Percentiles rank a stretch among this genome's conserved stretches.
Evolutionary conservation across 2,888 invertebrate species (phyloP).

Genomic region (Agrilus mali): DNA sequence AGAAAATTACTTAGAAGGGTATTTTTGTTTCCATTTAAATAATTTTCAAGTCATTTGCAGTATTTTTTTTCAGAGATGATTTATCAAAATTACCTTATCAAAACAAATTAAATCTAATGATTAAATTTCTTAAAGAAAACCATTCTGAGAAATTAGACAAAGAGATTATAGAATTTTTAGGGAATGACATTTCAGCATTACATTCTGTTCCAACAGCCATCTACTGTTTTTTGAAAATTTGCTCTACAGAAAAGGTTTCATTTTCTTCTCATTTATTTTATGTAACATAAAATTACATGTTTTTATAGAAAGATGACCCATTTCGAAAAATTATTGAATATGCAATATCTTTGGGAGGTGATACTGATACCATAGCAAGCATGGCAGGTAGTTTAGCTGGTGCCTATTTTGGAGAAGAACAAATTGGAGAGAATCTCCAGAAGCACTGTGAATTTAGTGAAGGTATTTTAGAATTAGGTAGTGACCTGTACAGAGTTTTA

Average conservation of each 20-base stretch:
- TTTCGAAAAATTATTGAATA: constrained; percentile 54
- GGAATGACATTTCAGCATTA: constrained; percentile 49
- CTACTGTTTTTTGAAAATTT: constrained; percentile 46
- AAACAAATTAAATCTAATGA: constrained; percentile 39
- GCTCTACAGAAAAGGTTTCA: background rate
- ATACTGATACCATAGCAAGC: constrained; percentile 64
- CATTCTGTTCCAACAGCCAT: constrained; percentile 62
- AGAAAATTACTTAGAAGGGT: too few species aligned
- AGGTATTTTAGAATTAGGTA: constrained; percentile 40
- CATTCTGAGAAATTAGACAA: constrained; percentile 33
- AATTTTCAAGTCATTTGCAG: background rate
- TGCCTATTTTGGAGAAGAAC: constrained; percentile 49
- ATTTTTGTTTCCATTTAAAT: too few species aligned
- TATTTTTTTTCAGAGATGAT: constrained; percentile 13
- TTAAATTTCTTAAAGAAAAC: constrained; percentile 34
- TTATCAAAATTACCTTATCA: constrained; percentile 33
- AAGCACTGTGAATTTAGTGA: constrained; percentile 47
- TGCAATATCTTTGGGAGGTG: constrained; percentile 60
- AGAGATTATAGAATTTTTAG: constrained; percentile 41
- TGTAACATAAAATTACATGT: background rate
- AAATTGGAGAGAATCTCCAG: constrained; percentile 37
- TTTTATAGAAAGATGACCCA: constrained; percentile 39
- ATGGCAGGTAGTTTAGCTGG: constrained; percentile 63
- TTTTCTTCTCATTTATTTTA: background rate
- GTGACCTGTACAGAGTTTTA: constrained; percentile 28